Evolutionary conservation across 2,797 vertebrate genomes (phyloP).

Genomic region (Nyctalus aviator): DNA sequence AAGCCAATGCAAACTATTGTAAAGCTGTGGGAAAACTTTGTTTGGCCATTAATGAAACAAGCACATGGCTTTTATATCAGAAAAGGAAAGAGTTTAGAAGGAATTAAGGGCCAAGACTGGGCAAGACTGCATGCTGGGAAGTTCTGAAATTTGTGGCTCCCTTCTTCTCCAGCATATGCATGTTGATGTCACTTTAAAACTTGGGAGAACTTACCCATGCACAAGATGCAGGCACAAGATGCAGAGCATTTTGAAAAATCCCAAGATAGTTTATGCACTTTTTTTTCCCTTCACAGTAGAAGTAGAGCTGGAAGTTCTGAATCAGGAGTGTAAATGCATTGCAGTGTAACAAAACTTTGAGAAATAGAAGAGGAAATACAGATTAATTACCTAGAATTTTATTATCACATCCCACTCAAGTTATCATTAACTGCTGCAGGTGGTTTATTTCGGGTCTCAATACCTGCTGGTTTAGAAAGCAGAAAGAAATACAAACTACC

Average conservation of each 20-base stretch:
- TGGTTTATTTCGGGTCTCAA: background rate
- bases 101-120: slow-evolving; percentile 70
- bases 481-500: background rate
- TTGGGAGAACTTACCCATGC: slow-evolving; percentile 69
- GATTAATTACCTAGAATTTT: slow-evolving; percentile 48
- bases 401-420: slow-evolving; percentile 66
- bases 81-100: slow-evolving; percentile 63
- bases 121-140: slow-evolving; percentile 36
- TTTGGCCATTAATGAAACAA: slow-evolving; percentile 74
- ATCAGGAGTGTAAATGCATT: slow-evolving; percentile 73
- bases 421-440: slow-evolving; percentile 41
- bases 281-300: slow-evolving; percentile 71
- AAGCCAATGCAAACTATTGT: slow-evolving; percentile 80
- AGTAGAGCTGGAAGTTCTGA: slow-evolving; percentile 59
- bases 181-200: slow-evolving; percentile 73
- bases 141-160: slow-evolving; percentile 69
- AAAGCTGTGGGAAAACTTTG: slow-evolving; percentile 70
- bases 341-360: slow-evolving; percentile 45
- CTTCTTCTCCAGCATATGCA: slow-evolving; percentile 55
- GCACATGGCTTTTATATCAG: slow-evolving; percentile 58
- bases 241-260: slow-evolving; percentile 60
- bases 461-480: slow-evolving; percentile 55
- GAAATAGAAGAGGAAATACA: slow-evolving; percentile 58
- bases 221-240: slow-evolving; percentile 5
- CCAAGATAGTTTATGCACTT: slow-evolving; percentile 60